Base-by-base conservation (phyloP, 2,888 invertebrate species). In the Disparrhopalites patrizii region DNA sequence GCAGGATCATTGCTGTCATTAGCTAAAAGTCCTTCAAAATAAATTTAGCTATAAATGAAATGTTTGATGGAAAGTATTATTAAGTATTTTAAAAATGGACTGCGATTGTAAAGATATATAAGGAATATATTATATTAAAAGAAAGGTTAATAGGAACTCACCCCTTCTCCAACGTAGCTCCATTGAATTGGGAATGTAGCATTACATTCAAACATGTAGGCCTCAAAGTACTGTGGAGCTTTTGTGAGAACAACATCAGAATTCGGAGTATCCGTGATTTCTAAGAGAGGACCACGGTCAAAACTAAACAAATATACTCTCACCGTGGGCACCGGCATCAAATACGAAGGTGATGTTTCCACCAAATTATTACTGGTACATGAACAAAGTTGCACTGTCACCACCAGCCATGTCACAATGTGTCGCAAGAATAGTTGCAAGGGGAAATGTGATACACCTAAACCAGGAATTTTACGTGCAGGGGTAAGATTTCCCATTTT, bases 121-220 rank as follows among this genome's bases (percentile, higher is more conserved):
- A 13, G 27, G 13, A 18, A 40, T 28, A 28, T n/a, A 7, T 47
- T 15, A 38, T 36, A 23, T 38, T 18, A 56, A 47, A n/a, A 43
- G 30, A 23, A 23, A 56, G 25, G 10, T 36, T 60, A 28, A 18
- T 56, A 8, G 18, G 18, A 40, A 20, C 68, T 68, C 55, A 73
- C 71, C 28, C 66, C 73, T 52, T 73, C 71, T 13, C 73, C 73
- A 51, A 71, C 55, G 31, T 73, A 73, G n/a, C 64, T 64, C 71
- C 71, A 73, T 40, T 71, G 70, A 20, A 73, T 67, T 1, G 73
- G 73, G 52, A 63, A 71, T 1, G 68, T 68, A 15, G 70, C 70
- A 65, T 73, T 73, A 36, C 73, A 73, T 47, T 73, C 70, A 38
- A 71, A 71, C 33, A 67, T 55, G 40, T 73, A 73, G 2, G 70